Evolutionary conservation across 2,888 invertebrate species (phyloP), one percentile per base, ranked within the genome.

Genomic region (Tubulanus polymorphus): DNA sequence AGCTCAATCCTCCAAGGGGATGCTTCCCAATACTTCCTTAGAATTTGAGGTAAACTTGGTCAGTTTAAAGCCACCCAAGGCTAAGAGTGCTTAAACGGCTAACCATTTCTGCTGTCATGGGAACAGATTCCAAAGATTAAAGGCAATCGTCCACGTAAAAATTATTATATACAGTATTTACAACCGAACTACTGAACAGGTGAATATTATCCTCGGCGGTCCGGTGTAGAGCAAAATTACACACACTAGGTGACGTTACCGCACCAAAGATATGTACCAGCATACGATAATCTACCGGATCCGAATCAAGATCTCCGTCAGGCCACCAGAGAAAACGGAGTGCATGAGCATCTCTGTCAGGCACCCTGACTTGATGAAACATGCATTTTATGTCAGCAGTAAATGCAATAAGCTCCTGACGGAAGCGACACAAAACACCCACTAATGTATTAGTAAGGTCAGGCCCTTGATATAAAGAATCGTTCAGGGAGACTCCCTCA

Each of bases 391-490:
- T n/a, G n/a, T n/a, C n/a, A n/a, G n/a, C n/a, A n/a, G n/a, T 32
- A 29, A 30, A 56, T 46, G 47, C 58, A 18, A 58, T 45, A 10
- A 3, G n/a, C 5, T 57, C 37, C 28, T 57, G 27, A 35, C 58
- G 20, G n/a, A n/a, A n/a, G n/a, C n/a, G n/a, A n/a, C n/a, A n/a
- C n/a, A n/a, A n/a, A n/a, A n/a, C n/a, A n/a, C n/a, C n/a, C n/a
- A n/a, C n/a, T n/a, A n/a, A n/a, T n/a, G n/a, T n/a, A n/a, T n/a
- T n/a, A n/a, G n/a, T n/a, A n/a, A n/a, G n/a, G n/a, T n/a, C n/a
- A n/a, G n/a, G n/a, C n/a, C n/a, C n/a, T 49, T 59, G 59, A 2
- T 45, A 35, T 2, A 59, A 37, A 25, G 41, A n/a, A 20, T 58
- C 57, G 37, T 59, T 59, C 30, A 59, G 26, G 8, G 53, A 53